Evolutionary conservation across 92 coral and sea anemone species (phyloP), one percentile per base, ranked within the genome.

Genomic region (Bergia puertoricense): DNA sequence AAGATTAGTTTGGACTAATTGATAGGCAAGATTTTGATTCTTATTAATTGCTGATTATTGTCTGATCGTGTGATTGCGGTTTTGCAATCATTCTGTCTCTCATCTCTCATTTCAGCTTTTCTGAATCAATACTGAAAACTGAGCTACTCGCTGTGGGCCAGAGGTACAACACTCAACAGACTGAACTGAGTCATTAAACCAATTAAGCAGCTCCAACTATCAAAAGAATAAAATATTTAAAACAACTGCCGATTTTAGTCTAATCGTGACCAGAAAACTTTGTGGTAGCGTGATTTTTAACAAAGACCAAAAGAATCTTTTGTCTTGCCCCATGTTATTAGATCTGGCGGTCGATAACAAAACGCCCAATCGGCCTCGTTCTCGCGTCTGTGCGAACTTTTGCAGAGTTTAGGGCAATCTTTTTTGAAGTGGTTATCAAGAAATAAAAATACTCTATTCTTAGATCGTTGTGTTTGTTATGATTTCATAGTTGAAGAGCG

Each of bases 1-100:
- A 92, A 92, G 90, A 89, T 89, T 92, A 89, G 94, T 86, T 86
- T 71, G 77, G 81, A 86, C 74, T 89, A 92, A 92, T 92, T 92
- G 94, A 89, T 86, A 82, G 62, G 92, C 88, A 56, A 91, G 67
- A 76, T 86, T 89, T 89, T 86, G 82, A 91, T 91, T 85, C 89
- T 85, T 85, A 85, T 76, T 88, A 86, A 86, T 89, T 76, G 92
- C 85, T 79, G 88, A 92, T 89, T 89, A 74, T 77, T 81, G 94
- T 92, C 86, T 66, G 92, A 89, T 92, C 78, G 51, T 80, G 66
- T 72, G 87, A 84, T 84, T 84, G 87, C 48, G 87, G 87, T 84
- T 84, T 62, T 68, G 79, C 87, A 84, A 45, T 45, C 66, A 84
- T 67, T 69, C 57, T 36, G 67, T 23, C 86, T 23, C 62, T 69